Conservation (phyloP, 2,888 invertebrate species). For the Scaptomyza caliginosa region DNA sequence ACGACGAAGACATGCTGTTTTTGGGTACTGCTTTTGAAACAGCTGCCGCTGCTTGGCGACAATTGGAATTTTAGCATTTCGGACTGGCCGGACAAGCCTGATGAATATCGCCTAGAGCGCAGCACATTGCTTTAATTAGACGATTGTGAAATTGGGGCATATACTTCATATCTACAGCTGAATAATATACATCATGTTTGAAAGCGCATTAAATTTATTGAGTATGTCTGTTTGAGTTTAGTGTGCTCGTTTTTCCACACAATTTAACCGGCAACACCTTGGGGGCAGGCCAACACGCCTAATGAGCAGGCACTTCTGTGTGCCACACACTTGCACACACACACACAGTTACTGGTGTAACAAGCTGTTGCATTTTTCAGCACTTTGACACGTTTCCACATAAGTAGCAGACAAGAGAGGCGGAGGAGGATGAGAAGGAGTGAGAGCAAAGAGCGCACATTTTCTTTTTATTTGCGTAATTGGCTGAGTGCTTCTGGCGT, state of each 20-base stretch:
- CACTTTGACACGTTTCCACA: slow-evolving; percentile 78
- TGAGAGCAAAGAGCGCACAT: slow-evolving; percentile 7
- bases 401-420: slow-evolving; percentile 33
- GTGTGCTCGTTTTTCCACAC: slow-evolving; percentile 57
- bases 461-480: slow-evolving; percentile 70
- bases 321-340: slow-evolving; percentile 10
- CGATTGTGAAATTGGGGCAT: slow-evolving; percentile 38
- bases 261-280: slow-evolving; percentile 61
- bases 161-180: slow-evolving; percentile 1
- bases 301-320: slow-evolving; percentile 70
- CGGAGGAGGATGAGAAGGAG: too few relatives aligned
- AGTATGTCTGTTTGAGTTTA: slow-evolving; percentile 9
- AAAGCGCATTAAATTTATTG: slow-evolving; percentile 19
- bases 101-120: slow-evolving; percentile 69
- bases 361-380: slow-evolving; percentile 60
- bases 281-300: slow-evolving; percentile 54
- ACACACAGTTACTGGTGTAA: slow-evolving; percentile 16
- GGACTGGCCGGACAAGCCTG: slow-evolving; percentile 2
- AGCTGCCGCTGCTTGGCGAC: slow-evolving; percentile 41
- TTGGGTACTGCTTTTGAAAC: slow-evolving; percentile 31
- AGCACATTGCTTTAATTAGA: slow-evolving; percentile 76
- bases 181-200: slow-evolving; percentile 9
- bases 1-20: slow-evolving; percentile 57
- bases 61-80: slow-evolving; percentile 39
- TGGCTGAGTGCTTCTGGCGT: slow-evolving; percentile 63